phyloP scores from a whole-genome alignment of 2,888 invertebrate genomes.

The Onchidella celtica region DNA sequence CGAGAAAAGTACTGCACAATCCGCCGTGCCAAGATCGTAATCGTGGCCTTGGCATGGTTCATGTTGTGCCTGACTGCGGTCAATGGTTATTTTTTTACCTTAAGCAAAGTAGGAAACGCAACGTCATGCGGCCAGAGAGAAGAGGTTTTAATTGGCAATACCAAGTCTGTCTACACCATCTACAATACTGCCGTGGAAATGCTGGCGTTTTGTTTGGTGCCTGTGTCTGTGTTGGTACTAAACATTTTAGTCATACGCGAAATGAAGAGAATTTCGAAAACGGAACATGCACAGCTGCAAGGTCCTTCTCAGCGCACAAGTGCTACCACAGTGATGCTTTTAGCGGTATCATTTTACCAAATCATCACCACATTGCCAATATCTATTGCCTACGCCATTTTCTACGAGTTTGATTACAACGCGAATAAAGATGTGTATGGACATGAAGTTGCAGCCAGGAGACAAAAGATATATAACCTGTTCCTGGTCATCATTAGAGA shows the following conservation, averaged over 20 bases:
- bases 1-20: conserved; percentile 76
- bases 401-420: conserved; percentile 59
- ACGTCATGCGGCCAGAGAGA: conserved; percentile 63
- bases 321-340: conserved; percentile 78
- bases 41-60: conserved; percentile 63
- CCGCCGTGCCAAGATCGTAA: conserved; percentile 71
- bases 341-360: conserved; percentile 77
- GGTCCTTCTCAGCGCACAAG: conserved; percentile 67
- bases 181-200: conserved; percentile 78
- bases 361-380: conserved; percentile 78
- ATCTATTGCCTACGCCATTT: conserved; percentile 72
- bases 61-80: conserved; percentile 70
- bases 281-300: conserved; percentile 62
- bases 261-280: conserved; percentile 66
- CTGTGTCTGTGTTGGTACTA: conserved; percentile 76
- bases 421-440: not conserved
- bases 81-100: conserved; percentile 75
- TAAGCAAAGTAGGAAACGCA: conserved; percentile 15
- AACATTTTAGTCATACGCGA: conserved; percentile 78
- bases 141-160: conserved; percentile 58
- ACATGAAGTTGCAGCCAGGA: conserved; percentile 33
- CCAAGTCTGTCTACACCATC: conserved; percentile 71
- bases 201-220: conserved; percentile 76
- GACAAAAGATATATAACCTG: conserved; percentile 67
- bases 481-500: conserved; percentile 70